phyloP scores from a whole-genome alignment of 92 coral and sea anemone species.

The Epizoanthus illoricatus region DNA sequence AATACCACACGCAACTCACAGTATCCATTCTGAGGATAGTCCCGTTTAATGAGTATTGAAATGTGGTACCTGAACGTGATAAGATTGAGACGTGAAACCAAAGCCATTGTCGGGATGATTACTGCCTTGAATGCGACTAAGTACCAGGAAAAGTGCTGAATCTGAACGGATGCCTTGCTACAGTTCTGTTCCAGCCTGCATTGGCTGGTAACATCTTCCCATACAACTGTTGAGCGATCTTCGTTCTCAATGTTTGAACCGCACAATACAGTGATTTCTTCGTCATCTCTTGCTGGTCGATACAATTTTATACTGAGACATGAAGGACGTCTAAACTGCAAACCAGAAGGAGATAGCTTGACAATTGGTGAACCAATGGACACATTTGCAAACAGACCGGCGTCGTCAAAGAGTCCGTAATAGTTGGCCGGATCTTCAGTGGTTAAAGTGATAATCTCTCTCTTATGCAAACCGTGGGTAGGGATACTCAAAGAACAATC shows the following conservation, averaged over 20 bases:
- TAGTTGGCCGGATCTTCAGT: not conserved
- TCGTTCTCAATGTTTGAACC: not conserved
- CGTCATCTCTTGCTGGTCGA: conserved; percentile 16
- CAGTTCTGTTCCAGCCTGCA: not conserved
- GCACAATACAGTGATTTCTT: not conserved
- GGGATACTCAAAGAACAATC: conserved; percentile 11
- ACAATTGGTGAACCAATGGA: not conserved
- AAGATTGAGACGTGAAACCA: not conserved
- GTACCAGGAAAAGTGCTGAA: conserved; percentile 1
- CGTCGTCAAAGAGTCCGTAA: conserved; percentile 8
- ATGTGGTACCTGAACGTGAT: not conserved
- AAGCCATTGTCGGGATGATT: not conserved
- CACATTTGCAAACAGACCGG: not conserved
- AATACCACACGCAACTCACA: not conserved
- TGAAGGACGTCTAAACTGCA: not conserved
- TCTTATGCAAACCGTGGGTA: not conserved
- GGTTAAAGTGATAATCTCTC: not conserved
- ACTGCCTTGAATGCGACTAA: not conserved
- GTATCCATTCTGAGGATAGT: not conserved
- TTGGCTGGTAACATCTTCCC: not conserved
- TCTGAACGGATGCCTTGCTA: not conserved
- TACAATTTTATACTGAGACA: not conserved
- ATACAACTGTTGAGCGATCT: not conserved
- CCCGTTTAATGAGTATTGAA: not conserved
- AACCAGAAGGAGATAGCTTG: conserved; percentile 9